These are phyloP conservation scores for Guaruba guarouba DNA, from an alignment of 2,113 vertebrate genomes.

Conservation along the genomic window DNA sequence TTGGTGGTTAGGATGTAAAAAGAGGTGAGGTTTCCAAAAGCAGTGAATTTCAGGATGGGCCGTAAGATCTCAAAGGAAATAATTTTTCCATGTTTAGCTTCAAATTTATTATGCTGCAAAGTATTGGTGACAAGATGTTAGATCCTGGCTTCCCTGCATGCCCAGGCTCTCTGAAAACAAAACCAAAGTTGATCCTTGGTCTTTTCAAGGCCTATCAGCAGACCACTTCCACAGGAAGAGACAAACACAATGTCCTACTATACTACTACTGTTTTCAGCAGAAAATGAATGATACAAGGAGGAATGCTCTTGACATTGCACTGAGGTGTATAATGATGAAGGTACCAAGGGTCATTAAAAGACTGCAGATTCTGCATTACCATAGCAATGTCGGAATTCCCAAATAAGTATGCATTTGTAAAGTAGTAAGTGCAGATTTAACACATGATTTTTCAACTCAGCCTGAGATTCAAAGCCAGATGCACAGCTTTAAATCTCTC, in stretches of 20 bases:
- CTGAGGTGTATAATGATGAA: not conserved
- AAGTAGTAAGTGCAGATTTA: not conserved
- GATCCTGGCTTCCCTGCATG: not conserved
- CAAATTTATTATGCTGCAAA: not conserved
- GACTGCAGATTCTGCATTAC: not conserved
- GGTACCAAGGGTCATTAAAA: not conserved
- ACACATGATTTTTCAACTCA: not conserved
- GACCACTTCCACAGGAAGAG: not conserved
- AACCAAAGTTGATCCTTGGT: not conserved
- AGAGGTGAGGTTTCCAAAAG: not conserved
- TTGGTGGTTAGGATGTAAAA: not conserved
- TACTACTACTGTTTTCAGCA: not conserved
- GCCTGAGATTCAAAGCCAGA: not conserved
- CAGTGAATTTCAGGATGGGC: not conserved
- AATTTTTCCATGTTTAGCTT: not conserved
- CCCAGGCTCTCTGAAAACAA: not conserved
- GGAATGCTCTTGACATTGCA: not conserved
- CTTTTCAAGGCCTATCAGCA: not conserved
- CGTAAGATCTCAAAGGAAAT: not conserved
- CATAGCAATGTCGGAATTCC: not conserved
- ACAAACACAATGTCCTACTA: not conserved
- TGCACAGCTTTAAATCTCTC: not conserved
- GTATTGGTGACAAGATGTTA: not conserved
- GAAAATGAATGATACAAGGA: not conserved
- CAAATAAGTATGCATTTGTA: not conserved